Evolutionary conservation across 2,113 vertebrate genomes (phyloP), one percentile per base, ranked within the genome.

Genomic region (Calonectris borealis): DNA sequence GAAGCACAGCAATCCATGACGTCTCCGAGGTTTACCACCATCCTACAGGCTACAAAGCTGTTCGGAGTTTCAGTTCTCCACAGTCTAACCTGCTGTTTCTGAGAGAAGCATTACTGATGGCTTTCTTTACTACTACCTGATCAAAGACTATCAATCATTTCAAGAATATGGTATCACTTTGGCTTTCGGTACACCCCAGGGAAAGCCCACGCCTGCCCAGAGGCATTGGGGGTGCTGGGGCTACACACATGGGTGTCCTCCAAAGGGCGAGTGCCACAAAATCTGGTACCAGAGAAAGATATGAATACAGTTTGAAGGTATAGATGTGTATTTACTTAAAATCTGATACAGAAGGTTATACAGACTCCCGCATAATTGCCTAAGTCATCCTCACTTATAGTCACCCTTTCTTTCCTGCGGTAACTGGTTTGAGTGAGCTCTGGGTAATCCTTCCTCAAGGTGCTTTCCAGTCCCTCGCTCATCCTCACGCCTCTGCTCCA

Each of bases 21-120:
- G 0, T 13, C 75, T 20, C 69, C 3, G 1, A 4, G 24, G 13
- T 18, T 61, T 16, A 5, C 16, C 54, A 26, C 65, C 12, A 1
- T 1, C 2, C 20, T 3, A 11, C 14, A 26, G 60, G 36, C 51
- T n/a, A 20, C 62, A 34, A 31, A 70, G 34, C 18, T 21, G 36
- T 9, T 16, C n/a, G 10, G 42, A 13, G 32, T 11, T 34, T 11
- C 61, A n/a, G 36, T 2, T 64, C 49, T 17, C 44, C 15, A 0
- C 6, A 5, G 46, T 18, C 49, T 12, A 19, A 32, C 21, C 14
- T 19, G 61, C 52, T 29, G 15, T 13, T 46, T 31, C 32, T 0
- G 1, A 48, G 68, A 48, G 52, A 25, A 80, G 7, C 44, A 4
- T 7, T 6, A n/a, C 38, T 13, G 20, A 40, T 11, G 10, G 21